A percentile compares a stretch with the other conserved stretches of the same genome.
Conservation (phyloP, 2,888 invertebrate genomes). For the Chymomyza procnemis region DNA sequence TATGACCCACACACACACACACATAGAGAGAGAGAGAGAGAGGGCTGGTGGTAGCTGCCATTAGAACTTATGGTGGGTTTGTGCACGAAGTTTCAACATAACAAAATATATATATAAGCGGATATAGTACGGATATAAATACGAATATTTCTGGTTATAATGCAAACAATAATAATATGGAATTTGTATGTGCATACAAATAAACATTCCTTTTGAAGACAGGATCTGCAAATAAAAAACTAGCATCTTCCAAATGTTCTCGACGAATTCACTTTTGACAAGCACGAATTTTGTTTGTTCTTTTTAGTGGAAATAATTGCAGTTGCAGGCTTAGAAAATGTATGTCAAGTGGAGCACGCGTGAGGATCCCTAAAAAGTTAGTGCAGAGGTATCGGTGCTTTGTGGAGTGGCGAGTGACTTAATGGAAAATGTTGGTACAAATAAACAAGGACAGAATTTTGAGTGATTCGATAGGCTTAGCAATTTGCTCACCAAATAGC, state of each 20-base stretch:
- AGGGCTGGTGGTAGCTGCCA: neutral
- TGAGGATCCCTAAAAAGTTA: too few relatives aligned
- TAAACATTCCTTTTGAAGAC: neutral
- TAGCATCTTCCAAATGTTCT: neutral
- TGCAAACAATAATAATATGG: neutral
- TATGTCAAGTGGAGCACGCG: too few relatives aligned
- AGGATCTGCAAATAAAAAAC: neutral
- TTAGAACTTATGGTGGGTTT: neutral
- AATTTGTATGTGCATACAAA: neutral
- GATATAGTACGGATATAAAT: neutral
- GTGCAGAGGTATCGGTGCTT: too few relatives aligned
- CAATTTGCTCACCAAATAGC: too few relatives aligned
- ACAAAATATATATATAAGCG: neutral
- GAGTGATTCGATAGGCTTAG: too few relatives aligned
- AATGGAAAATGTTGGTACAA: too few relatives aligned
- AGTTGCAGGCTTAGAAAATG: too few relatives aligned
- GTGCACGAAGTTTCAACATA: conserved; percentile 11
- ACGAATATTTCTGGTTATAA: neutral
- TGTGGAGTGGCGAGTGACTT: too few relatives aligned
- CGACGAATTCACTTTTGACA: neutral
- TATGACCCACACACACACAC: neutral
- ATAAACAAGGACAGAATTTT: too few relatives aligned
- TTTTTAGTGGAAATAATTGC: too few relatives aligned
- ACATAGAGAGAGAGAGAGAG: too few relatives aligned
- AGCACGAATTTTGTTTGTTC: too few relatives aligned